Evolutionary conservation across 1,140 invertebrate species (phyloP), one percentile per base, ranked within the genome.

Genomic region (Ericerus pela): DNA sequence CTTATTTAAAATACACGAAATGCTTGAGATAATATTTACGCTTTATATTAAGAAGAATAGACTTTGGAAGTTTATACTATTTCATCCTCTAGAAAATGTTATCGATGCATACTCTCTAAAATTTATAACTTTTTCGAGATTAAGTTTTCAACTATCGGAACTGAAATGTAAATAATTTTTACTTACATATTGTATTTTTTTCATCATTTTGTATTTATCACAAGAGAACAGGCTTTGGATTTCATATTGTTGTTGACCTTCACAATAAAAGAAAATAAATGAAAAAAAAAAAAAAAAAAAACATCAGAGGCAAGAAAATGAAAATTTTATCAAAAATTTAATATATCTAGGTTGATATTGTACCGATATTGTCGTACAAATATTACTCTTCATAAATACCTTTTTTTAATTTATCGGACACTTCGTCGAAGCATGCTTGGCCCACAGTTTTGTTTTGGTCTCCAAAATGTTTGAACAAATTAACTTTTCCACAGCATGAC

Each of bases 401-500:
- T 47, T 47, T 18, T 47, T 47, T 47, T 24, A 60, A 55, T 20
- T 38, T 58, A 14, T 57, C 53, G 5, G 59, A 31, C 16, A 60
- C 37, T 55, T 60, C 47, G 16, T 28, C 26, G 24, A 58, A 58
- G 54, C 59, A 60, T 6, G 53, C 27, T 22, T 60, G 53, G n/a
- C 56, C 27, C 20, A 51, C 38, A n/a, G 14, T 31, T 51, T 60
- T 58, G 26, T 60, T 53, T 53, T 58, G 54, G 11, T 60, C 56
- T 0, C 53, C 56, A 6, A 60, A 60, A 22, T 43, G 24, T n/a
- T 60, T 60, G 26, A 60, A 41, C 11, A 57, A 18, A 22, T 58
- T 60, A 20, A 41, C 43, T 3, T 54, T 29, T n/a, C 59, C 59
- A 38, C 59, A 60, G 27, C 59, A 60, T 10, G 56, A 54, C 59